These are phyloP conservation scores for Sebastes baramenuke DNA, from an alignment of 2,797 vertebrate species.

Conservation along the genomic window DNA sequence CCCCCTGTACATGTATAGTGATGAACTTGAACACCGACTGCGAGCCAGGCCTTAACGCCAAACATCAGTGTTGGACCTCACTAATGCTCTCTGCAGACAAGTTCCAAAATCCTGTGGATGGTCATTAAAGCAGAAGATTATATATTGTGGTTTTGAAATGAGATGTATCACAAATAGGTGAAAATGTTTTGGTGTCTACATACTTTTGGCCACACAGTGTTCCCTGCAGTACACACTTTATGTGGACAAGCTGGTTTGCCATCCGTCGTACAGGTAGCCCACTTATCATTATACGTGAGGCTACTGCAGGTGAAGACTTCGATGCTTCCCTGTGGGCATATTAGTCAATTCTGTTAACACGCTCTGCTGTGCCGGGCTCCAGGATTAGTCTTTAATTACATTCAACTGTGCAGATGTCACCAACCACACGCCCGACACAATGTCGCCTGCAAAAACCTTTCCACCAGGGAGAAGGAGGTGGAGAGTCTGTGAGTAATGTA, in stretches of 20 bases:
- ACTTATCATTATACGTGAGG: neutral
- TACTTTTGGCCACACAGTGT: neutral
- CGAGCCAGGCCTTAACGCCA: too few species aligned
- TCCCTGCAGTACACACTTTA: neutral
- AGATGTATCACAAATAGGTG: neutral
- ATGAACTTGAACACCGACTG: neutral
- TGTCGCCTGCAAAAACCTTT: conserved; percentile 11
- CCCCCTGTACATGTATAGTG: neutral
- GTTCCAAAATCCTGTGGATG: neutral
- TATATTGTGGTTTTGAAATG: neutral
- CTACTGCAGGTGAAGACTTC: conserved; percentile 16
- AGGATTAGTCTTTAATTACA: conserved; percentile 69
- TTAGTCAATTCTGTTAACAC: conserved; percentile 58
- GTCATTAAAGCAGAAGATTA: neutral
- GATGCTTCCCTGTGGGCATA: conserved; percentile 38
- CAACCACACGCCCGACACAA: conserved; percentile 6
- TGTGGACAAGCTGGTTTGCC: neutral
- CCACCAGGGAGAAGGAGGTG: neutral
- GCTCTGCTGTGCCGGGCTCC: conserved; percentile 31
- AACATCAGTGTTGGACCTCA: too few species aligned
- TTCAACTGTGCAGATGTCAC: conserved; percentile 34
- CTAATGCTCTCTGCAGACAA: too few species aligned
- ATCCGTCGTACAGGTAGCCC: neutral
- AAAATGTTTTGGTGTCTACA: neutral
- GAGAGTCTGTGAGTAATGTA: conserved; percentile 12